These are phyloP conservation scores for Julus scandinavius DNA, from an alignment of 2,888 invertebrate genomes.

Conservation along the genomic window DNA sequence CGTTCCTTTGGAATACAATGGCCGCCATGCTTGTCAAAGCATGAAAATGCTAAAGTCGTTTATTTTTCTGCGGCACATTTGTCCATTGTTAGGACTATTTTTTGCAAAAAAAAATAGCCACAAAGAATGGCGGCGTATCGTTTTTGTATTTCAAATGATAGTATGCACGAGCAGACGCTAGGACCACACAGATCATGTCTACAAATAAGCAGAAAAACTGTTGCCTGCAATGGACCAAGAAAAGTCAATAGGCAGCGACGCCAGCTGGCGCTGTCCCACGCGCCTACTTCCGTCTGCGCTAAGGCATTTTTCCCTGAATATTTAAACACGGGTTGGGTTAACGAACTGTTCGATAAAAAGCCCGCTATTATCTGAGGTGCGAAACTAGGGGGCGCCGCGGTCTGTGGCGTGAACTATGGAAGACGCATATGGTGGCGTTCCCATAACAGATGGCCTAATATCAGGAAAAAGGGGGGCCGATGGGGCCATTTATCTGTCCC, in stretches of 20 bases:
- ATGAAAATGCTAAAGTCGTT: no score
- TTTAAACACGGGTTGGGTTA: conserved; percentile 39
- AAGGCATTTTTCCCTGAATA: conserved; percentile 11
- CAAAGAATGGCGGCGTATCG: no score
- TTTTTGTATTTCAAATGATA: no score
- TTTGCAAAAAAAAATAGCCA: no score
- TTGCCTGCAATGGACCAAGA: not conserved
- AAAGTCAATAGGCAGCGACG: not conserved
- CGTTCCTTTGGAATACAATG: no score
- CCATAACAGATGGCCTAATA: conserved; percentile 24
- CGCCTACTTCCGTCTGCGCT: not conserved
- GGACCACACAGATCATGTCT: no score
- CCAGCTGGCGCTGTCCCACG: conserved; percentile 24
- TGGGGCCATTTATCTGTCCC: conserved; percentile 37
- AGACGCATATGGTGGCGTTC: conserved; percentile 23
- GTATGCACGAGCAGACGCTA: no score
- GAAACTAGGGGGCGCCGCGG: conserved; percentile 1
- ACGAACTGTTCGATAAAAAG: not conserved
- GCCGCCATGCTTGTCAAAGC: no score
- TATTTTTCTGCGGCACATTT: no score
- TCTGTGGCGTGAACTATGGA: conserved; percentile 9
- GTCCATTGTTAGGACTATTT: no score
- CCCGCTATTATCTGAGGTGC: not conserved
- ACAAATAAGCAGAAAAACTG: no score
- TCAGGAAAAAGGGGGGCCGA: not conserved